Conservation (phyloP, 2,113 vertebrate species). For the Pionites leucogaster region DNA sequence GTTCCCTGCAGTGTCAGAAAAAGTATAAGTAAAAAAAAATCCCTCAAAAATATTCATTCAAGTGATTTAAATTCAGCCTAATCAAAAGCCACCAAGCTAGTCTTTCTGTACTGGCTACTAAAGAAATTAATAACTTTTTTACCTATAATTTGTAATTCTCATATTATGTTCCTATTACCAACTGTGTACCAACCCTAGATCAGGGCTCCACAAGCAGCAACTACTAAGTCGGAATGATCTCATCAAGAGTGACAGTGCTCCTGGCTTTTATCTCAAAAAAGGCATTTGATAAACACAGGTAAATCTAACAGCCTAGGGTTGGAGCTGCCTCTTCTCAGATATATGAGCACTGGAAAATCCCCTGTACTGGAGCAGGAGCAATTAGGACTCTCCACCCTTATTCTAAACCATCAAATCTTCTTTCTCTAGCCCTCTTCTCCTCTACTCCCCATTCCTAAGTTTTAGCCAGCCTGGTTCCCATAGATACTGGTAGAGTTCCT, state of each 20-base stretch:
- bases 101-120: neutral
- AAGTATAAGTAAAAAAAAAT: neutral
- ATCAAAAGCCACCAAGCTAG: neutral
- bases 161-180: neutral
- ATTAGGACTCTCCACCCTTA: neutral
- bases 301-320: neutral
- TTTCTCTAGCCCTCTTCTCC: neutral
- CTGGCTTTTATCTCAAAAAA: neutral
- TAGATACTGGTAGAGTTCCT: neutral
- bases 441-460: neutral
- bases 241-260: neutral
- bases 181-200: neutral
- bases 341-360: neutral
- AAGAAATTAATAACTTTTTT: neutral
- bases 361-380: neutral
- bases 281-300: neutral
- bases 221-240: neutral
- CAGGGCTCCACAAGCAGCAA: neutral
- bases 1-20: neutral
- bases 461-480: neutral
- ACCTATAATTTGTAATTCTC: neutral
- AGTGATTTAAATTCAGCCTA: neutral
- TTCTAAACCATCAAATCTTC: neutral
- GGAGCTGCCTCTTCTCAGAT: neutral
- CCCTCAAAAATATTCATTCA: neutral